A percentile compares a stretch with the other conserved stretches of the same genome.
Evolutionary conservation across 2,888 invertebrate species (phyloP).

Genomic region (Gibbula magus): DNA sequence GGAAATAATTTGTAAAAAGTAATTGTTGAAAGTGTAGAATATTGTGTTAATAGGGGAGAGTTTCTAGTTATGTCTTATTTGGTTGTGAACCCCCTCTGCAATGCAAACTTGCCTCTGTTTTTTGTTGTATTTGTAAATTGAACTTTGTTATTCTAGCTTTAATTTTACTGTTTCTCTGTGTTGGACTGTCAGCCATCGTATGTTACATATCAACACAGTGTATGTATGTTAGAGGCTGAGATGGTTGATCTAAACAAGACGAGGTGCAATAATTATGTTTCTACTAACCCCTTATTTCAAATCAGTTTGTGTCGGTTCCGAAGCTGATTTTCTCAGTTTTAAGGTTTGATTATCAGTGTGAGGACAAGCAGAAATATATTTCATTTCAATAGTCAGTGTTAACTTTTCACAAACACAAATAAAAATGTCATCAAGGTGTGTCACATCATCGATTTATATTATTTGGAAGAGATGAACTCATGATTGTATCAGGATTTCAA

Average conservation of each 20-base stretch:
- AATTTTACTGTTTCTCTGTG: not conserved
- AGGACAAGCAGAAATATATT: too few relatives aligned
- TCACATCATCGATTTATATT: too few relatives aligned
- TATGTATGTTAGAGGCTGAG: not conserved
- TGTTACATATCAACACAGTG: not conserved
- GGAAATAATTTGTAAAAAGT: too few relatives aligned
- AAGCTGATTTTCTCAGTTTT: too few relatives aligned
- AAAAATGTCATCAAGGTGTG: too few relatives aligned
- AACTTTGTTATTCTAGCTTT: slow-evolving; percentile 6
- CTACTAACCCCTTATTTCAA: not conserved
- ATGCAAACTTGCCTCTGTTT: slow-evolving; percentile 4
- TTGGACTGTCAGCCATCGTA: not conserved
- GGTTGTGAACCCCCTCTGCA: not conserved
- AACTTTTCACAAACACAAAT: too few relatives aligned
- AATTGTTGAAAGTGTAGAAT: not conserved
- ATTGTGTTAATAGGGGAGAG: not conserved
- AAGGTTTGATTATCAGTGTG: too few relatives aligned
- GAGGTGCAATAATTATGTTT: not conserved
- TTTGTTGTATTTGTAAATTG: not conserved
- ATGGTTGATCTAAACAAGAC: not conserved
- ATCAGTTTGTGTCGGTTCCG: not conserved
- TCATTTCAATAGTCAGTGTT: too few relatives aligned
- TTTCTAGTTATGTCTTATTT: not conserved
- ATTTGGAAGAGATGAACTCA: too few relatives aligned
- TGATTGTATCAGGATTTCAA: too few relatives aligned